Conservation (phyloP, 2,888 invertebrate species). For the Anodontia alba region DNA sequence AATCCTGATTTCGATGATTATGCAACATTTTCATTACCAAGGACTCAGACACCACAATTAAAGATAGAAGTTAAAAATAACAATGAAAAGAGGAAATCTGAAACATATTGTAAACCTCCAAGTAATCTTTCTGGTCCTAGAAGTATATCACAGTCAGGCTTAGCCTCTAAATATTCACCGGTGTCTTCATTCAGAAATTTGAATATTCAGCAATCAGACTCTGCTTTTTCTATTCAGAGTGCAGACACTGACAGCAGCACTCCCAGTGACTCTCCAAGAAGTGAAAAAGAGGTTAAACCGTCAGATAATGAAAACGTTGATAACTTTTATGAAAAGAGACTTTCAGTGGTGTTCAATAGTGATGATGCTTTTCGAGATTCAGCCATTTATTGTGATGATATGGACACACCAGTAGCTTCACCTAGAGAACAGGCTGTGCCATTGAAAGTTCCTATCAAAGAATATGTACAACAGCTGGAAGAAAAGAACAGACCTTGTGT, state of each 20-base stretch:
- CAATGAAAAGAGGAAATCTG: slow-evolving; percentile 28
- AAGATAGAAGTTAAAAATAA: background rate
- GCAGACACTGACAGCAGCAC: slow-evolving; percentile 57
- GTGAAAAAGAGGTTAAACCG: slow-evolving; percentile 4
- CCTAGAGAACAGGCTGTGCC: background rate
- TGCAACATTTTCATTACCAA: slow-evolving; percentile 57
- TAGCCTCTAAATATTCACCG: slow-evolving; percentile 25
- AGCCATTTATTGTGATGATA: slow-evolving; percentile 91
- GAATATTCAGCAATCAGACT: slow-evolving; percentile 72
- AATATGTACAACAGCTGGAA: slow-evolving; percentile 76
- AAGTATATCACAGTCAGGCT: slow-evolving; percentile 34
- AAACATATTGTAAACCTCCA: slow-evolving; percentile 29
- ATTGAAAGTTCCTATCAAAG: slow-evolving; percentile 69
- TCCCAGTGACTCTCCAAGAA: slow-evolving; percentile 57
- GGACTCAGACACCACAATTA: slow-evolving; percentile 22
- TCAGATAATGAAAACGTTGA: slow-evolving; percentile 52
- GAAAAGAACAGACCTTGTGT: slow-evolving; percentile 65
- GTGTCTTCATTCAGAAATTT: slow-evolving; percentile 50
- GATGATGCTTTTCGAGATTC: slow-evolving; percentile 92
- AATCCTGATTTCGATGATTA: slow-evolving; percentile 63
- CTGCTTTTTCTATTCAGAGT: slow-evolving; percentile 75
- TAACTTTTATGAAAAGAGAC: slow-evolving; percentile 84
- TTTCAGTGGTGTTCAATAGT: slow-evolving; percentile 84
- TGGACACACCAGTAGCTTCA: slow-evolving; percentile 48
- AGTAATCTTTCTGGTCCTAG: slow-evolving; percentile 23